Evolutionary conservation across 2,113 vertebrate species (phyloP).

Genomic region (human): GRCh38 chr20:18662501-18663000

Average conservation of each 20-base stretch:
- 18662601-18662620: background rate
- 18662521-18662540: background rate
- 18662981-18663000: background rate
- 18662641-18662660: background rate
- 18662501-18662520: background rate
- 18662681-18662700: background rate
- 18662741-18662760: background rate
- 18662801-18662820: background rate
- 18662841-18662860: background rate
- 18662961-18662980: background rate
- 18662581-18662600: background rate
- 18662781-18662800: conserved; percentile 1
- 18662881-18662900: conserved; percentile 17
- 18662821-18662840: conserved; percentile 9
- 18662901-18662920: background rate
- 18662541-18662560: background rate
- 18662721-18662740: background rate
- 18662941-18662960: background rate
- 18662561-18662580: background rate
- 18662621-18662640: background rate
- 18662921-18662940: conserved; percentile 40
- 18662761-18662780: conserved; percentile 13
- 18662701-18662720: background rate
- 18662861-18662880: background rate
- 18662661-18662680: background rate